Conservation (phyloP, 23 tunicate genomes). For the Diplosoma virens region DNA sequence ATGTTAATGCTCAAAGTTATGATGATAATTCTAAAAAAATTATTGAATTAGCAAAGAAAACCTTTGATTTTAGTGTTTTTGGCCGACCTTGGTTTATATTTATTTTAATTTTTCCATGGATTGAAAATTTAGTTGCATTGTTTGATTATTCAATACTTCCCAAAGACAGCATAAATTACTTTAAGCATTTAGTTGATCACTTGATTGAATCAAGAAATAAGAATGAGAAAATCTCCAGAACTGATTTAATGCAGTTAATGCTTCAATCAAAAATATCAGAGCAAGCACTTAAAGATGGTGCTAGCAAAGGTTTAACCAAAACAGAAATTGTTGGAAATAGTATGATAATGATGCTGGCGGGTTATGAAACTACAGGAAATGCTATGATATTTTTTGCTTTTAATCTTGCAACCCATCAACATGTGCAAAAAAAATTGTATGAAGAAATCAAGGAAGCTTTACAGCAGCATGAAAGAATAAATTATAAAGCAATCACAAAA, state of each 20-base stretch:
- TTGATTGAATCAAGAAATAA: slow-evolving; percentile 21
- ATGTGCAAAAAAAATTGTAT: slow-evolving; percentile 48
- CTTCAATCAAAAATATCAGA: slow-evolving; percentile 49
- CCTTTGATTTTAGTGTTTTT: slow-evolving; percentile 32
- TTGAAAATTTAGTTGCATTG: slow-evolving; percentile 35
- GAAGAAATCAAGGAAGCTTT: slow-evolving; percentile 55
- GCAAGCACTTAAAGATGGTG: slow-evolving; percentile 19
- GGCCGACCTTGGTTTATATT: slow-evolving; percentile 28
- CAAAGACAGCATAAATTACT: slow-evolving; percentile 23
- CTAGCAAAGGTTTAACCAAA: slow-evolving; percentile 56
- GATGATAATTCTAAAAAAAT: slow-evolving; percentile 8
- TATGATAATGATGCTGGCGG: slow-evolving; percentile 76
- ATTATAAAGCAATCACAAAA: slow-evolving; percentile 46
- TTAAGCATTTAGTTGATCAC: slow-evolving; percentile 21
- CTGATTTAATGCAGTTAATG: slow-evolving; percentile 73
- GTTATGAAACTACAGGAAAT: slow-evolving; percentile 73
- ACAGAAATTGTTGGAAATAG: slow-evolving; percentile 69
- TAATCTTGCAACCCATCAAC: slow-evolving; percentile 61
- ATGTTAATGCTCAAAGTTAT: slow-evolving; percentile 41
- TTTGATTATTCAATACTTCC: slow-evolving; percentile 30
- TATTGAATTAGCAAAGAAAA: slow-evolving; percentile 18
- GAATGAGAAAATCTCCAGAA: background rate
- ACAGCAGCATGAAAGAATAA: slow-evolving; percentile 36
- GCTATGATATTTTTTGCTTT: slow-evolving; percentile 55
- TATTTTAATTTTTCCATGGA: slow-evolving; percentile 37